Base-by-base conservation (phyloP, 1,140 invertebrate species). In the Drosophila punjabiensis region DNA sequence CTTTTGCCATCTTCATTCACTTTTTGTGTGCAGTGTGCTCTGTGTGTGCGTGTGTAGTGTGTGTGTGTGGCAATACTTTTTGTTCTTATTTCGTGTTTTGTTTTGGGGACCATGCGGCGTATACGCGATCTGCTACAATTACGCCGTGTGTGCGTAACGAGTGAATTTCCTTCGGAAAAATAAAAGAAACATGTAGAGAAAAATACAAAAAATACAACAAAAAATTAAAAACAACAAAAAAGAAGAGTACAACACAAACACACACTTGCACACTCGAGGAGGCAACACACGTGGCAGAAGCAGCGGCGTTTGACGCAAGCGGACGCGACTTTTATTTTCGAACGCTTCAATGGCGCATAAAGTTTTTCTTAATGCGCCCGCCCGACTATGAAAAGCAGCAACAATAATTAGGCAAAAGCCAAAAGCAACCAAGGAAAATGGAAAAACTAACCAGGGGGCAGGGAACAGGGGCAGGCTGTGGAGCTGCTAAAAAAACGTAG, bases 341-440 rank as follows among this genome's bases (percentile, higher is more conserved):
- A 89, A 90, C 86, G 85, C 85, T 89, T 89, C 86, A 90, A 89
- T 89, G 85, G 85, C 85, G 85, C 85, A 88, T 89, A 89, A 89
- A 89, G 86, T 90, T 89, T 89, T 89, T 76, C 86, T 85, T 90
- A 89, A 89, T 89, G 86, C 71, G 71, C 82, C 85, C 66, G 85
- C 86, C 86, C 86, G 85, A 89, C 81, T 88, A 89, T 85, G 86
- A 85, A 89, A 74, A 76, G 52, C 85, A 89, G 81, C 82, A 89
- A 90, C 85, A 89, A 89, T 90, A 89, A 89, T 90, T 89, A 90
- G 86, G 74, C 81, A 79, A 80, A 82, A 45, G 52, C 50, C n/a
- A 69, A 79, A 61, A 55, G 56, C 37, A 4, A 16, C 30, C 20
- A 50, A 77, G 20, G 75, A 75, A 74, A 75, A 69, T 60, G 53